phyloP scores from a whole-genome alignment of 2,797 vertebrate genomes.

The Eospalax fontanierii region DNA sequence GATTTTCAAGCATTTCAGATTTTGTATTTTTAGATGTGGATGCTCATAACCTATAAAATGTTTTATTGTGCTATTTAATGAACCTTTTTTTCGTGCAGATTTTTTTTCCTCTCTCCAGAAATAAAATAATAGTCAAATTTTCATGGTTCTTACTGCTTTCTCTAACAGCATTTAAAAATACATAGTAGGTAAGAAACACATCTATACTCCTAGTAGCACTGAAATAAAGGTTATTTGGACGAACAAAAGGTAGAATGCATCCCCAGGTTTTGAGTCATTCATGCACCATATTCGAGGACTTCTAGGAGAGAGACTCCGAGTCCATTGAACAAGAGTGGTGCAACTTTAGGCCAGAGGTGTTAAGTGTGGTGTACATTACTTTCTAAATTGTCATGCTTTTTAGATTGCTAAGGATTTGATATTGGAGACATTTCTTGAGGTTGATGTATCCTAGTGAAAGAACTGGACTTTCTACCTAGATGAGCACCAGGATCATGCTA shows the following conservation, averaged over 20 bases:
- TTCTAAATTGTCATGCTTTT: not conserved
- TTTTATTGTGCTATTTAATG: slow-evolving; percentile 86
- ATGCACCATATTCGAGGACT: not conserved
- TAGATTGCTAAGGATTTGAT: not conserved
- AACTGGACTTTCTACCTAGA: slow-evolving; percentile 28
- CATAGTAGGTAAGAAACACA: slow-evolving; percentile 87
- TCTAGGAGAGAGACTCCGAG: not conserved
- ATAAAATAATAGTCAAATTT: too few species aligned
- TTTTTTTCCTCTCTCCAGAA: slow-evolving; percentile 71
- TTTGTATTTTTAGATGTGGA: not conserved
- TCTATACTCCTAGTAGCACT: slow-evolving; percentile 84
- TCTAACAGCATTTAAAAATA: slow-evolving; percentile 85
- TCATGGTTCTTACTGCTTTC: slow-evolving; percentile 83
- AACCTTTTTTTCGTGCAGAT: slow-evolving; percentile 86
- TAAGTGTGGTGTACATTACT: not conserved
- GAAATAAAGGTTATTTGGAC: slow-evolving; percentile 85
- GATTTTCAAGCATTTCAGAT: not conserved
- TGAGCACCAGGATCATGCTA: not conserved
- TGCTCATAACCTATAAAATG: slow-evolving; percentile 73
- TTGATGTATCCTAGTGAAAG: not conserved
- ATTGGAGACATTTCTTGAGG: not conserved
- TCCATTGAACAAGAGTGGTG: not conserved
- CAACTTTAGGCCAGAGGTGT: not conserved
- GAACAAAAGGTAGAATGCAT: not conserved
- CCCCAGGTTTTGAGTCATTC: not conserved